Evolutionary conservation across 2,113 vertebrate genomes (phyloP).

Genomic region (Trichechus manatus): DNA sequence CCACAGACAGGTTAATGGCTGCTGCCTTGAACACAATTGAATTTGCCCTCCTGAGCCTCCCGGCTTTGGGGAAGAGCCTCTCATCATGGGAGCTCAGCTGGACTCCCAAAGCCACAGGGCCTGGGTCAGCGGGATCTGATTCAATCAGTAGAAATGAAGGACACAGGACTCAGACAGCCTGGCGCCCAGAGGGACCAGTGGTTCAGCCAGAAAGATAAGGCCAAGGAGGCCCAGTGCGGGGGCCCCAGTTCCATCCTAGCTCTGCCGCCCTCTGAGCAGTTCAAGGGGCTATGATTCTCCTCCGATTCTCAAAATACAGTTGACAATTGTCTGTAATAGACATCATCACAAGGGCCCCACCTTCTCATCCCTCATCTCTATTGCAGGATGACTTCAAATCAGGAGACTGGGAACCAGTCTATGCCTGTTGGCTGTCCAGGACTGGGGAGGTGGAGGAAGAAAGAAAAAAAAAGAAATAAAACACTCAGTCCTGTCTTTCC

Average conservation of each 20-base stretch:
- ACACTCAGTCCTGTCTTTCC: neutral
- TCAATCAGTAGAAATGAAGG: slow-evolving; percentile 69
- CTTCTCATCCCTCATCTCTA: neutral
- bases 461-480: neutral
- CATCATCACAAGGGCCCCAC: neutral
- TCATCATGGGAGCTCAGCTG: slow-evolving; percentile 51
- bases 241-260: neutral
- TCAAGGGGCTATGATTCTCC: neutral
- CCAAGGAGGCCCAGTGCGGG: neutral
- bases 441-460: neutral
- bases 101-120: slow-evolving; percentile 53
- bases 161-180: neutral
- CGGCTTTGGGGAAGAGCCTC: slow-evolving; percentile 67
- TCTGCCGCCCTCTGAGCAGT: neutral
- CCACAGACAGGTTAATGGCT: slow-evolving; percentile 88
- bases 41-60: slow-evolving; percentile 81
- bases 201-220: neutral
- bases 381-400: neutral
- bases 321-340: neutral
- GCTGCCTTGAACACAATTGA: slow-evolving; percentile 79
- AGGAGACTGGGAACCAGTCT: slow-evolving; percentile 16
- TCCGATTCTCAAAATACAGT: neutral
- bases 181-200: neutral
- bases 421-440: neutral
- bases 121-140: slow-evolving; percentile 55